Evolutionary conservation across 2,888 invertebrate genomes (phyloP).

Genomic region (Coelopa pilipes): DNA sequence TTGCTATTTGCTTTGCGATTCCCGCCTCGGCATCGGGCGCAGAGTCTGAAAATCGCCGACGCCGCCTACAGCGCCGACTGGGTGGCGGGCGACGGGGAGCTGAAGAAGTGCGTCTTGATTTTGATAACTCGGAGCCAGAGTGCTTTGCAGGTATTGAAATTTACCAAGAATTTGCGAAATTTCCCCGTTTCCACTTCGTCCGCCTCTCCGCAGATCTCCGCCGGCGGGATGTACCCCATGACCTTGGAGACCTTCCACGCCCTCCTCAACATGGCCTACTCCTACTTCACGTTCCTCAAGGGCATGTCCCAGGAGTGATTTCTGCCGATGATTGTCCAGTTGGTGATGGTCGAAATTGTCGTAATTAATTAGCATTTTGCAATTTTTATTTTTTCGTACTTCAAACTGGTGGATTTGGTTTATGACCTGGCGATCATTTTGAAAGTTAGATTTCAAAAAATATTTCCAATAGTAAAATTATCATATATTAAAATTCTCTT

Average conservation of each 20-base stretch:
- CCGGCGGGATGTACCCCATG: constrained; percentile 51
- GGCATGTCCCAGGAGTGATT: constrained; percentile 37
- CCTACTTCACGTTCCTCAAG: constrained; percentile 48
- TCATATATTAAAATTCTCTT: too few species aligned
- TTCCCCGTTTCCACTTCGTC: not conserved
- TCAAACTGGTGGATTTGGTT: too few species aligned
- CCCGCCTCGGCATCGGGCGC: not conserved
- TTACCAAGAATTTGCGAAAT: not conserved
- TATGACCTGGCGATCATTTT: too few species aligned
- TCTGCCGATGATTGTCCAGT: too few species aligned
- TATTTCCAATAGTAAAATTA: too few species aligned
- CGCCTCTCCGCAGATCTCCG: constrained; percentile 40
- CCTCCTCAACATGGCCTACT: constrained; percentile 48
- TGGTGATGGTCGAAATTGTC: too few species aligned
- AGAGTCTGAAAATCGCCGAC: constrained; percentile 47
- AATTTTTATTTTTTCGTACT: too few species aligned
- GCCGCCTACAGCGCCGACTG: constrained; percentile 48
- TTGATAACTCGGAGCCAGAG: constrained; percentile 47
- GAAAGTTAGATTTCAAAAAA: too few species aligned
- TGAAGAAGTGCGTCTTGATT: constrained; percentile 44
- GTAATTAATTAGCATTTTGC: too few species aligned
- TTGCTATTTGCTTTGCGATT: constrained; percentile 17
- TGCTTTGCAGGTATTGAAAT: constrained; percentile 42
- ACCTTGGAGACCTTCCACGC: constrained; percentile 49
- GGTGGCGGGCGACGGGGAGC: constrained; percentile 38